Base-by-base conservation (phyloP, 2,888 invertebrate genomes). In the Melangyna quadrimaculata region DNA sequence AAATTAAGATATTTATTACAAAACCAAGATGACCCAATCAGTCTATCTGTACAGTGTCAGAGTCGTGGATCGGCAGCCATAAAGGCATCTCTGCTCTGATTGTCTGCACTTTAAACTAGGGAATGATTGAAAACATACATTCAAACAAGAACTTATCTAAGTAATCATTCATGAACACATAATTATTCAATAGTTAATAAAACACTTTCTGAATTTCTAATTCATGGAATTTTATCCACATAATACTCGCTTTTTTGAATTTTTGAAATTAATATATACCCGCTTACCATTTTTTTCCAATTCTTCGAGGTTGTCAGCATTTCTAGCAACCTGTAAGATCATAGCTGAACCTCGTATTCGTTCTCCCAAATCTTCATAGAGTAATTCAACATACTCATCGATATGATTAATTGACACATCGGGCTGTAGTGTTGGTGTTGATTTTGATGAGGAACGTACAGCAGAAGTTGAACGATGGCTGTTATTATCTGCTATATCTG, bases 351-450 rank as follows among this genome's bases (percentile, higher is more conserved):
- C 99, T 91, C 95, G 95, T 59, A 98, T 96, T 93, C 99, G 98
- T 90, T 98, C 98, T 35, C 95, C 94, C 90, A 97, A 95, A 88
- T 98, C 98, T 93, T 99, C 99, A 92, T 99, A 99, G 22, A 99
- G 93, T 87, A 99, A 93, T 92, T 99, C 99, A 72, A 99, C 96
- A 93, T 99, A 99, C 89, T 96, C 96, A 91, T 99, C 97, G 87
- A 99, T 94, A 91, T 95, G 95, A 90, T 96, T 96, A 88, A 98
- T 95, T 87, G 96, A 93, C 55, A 94, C 94, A 91, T 96, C 95
- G 24, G 93, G 93, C 78, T 93, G 92, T 88, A 93, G 87, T 59
- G 74, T 83, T 93, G 92, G 35, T 37, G 19, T 88, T 2, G 89
- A 87, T 57, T 89, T 87, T 14, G 89, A 88, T 9, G 90, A 88